Evolutionary conservation across 2,113 vertebrate genomes (phyloP), one percentile per base, ranked within the genome.

Genomic region (Rhagologus leucostigma): DNA sequence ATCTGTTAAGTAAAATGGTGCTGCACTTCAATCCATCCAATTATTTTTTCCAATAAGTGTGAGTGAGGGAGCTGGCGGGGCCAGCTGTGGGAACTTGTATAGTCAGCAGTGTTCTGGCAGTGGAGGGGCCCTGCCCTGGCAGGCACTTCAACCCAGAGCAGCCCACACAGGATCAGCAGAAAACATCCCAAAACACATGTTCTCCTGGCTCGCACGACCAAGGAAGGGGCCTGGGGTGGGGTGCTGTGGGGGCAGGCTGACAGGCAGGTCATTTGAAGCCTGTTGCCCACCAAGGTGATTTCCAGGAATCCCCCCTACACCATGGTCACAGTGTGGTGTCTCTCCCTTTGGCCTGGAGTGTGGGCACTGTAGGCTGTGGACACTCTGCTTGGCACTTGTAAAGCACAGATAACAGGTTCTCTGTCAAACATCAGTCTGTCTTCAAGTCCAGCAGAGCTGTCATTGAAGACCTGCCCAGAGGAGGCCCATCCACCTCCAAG

Each of bases 11-110:
- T 96, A 90, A 97, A 97, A 95, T 0, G 75, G 90, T 88, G 55
- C 90, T 88, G 62, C 65, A 65, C 95, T 97, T 97, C 95, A 96
- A 94, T 94, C 89, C 84, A 93, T 94, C 73, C 95, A 97, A 93
- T 97, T 96, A 97, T 93, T 95, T 95, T 91, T 94, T 77, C 88
- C 89, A 96, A 18, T 95, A 95, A 91, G 60, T 13, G 18, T 64
- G 84, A 96, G 91, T 30, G 71, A 95, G 64, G 44, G 74, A 49
- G 35, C 42, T 94, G 80, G 41, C 1, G 0, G 35, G 57, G 52
- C 29, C 0, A 0, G 77, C 46, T 46, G 24, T 7, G 7, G 53
- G 70, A 92, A 67, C 42, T 87, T 17, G 1, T 62, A 30, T 49
- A 77, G 57, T 90, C 88, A 92, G 85, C 80, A 88, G 41, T 37